These are phyloP conservation scores for Andrena trimmerana DNA, from an alignment of 2,888 invertebrate genomes.

Conservation along the genomic window DNA sequence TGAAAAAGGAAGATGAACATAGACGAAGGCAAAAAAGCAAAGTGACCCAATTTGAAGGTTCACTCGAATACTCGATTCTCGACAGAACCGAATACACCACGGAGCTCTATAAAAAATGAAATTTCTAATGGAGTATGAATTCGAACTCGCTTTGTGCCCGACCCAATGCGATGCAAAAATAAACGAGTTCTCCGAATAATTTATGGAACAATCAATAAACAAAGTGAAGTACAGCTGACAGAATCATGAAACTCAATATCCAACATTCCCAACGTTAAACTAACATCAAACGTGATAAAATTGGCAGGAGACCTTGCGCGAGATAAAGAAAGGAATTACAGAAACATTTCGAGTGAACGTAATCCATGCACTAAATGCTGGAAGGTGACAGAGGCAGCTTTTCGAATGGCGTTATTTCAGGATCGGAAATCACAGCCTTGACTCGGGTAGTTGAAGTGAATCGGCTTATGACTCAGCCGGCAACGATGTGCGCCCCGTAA, in stretches of 20 bases:
- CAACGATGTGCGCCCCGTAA: conserved; percentile 10
- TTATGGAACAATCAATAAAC: not conserved
- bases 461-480: conserved; percentile 32
- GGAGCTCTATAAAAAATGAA: conserved; percentile 21
- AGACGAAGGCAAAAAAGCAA: not conserved
- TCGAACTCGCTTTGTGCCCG: conserved; percentile 5
- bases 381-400: not conserved
- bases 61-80: conserved; percentile 43
- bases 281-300: too few relatives aligned
- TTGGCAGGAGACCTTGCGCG: too few relatives aligned
- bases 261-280: too few relatives aligned
- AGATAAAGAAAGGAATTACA: not conserved
- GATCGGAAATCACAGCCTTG: conserved; percentile 17
- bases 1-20: not conserved
- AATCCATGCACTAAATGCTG: conserved; percentile 4
- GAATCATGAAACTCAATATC: too few relatives aligned
- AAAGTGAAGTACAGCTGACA: conserved; percentile 11
- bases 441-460: conserved; percentile 20
- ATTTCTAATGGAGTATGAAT: conserved; percentile 51
- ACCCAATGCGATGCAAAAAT: not conserved
- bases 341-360: not conserved
- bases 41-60: conserved; percentile 53
- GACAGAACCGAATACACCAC: conserved; percentile 46
- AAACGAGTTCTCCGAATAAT: not conserved
- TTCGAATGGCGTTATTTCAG: conserved; percentile 24